Base-by-base conservation (phyloP, 2,888 invertebrate species). In the Scrobipalpa costella region DNA sequence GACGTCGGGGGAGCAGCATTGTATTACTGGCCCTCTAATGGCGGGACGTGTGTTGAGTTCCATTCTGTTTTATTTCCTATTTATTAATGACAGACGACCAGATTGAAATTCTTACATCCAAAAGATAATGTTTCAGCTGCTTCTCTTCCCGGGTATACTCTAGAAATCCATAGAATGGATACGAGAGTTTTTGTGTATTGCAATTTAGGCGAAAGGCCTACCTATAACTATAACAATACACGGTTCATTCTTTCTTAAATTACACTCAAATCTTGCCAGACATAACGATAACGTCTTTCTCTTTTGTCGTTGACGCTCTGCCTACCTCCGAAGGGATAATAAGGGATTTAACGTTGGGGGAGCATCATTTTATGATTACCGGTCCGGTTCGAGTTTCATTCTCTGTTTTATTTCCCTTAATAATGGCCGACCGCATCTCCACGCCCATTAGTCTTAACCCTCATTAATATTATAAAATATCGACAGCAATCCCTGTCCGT, bases 1-100 rank as follows among this genome's bases (percentile, higher is more conserved):
- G 77, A 75, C 73, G 73, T 73, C 75, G 71, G 76, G 81, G 79
- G 81, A 74, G 76, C 73, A 75, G 78, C 79, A 79, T 85, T 86
- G 83, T 85, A 75, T 74, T 68, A 71, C 69, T 69, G 69, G 65
- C 49, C 19, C 71, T 71, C 76, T 81, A 81, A 83, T 82, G 80
- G 78, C 73, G 73, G 66, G 72, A 72, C 73, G 78, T 71, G 76
- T 77, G 75, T 78, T 73, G 64, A 73, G 71, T 79, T 77, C 75
- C 76, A 71, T 73, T 77, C 73, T 68, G 67, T 44, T 44, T 44
- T 44, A n/a, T 44, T 44, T 44, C n/a, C n/a, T 44, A 40, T 40
- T 40, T 3, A 11, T 13, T 13, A 13, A 40, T 40, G 40, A 40
- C 40, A n/a, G 40, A 40, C 40, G 40, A 40, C n/a, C n/a, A n/a